These are phyloP conservation scores for Conomelus anceps DNA, from an alignment of 2,888 invertebrate species.

Conservation along the genomic window DNA sequence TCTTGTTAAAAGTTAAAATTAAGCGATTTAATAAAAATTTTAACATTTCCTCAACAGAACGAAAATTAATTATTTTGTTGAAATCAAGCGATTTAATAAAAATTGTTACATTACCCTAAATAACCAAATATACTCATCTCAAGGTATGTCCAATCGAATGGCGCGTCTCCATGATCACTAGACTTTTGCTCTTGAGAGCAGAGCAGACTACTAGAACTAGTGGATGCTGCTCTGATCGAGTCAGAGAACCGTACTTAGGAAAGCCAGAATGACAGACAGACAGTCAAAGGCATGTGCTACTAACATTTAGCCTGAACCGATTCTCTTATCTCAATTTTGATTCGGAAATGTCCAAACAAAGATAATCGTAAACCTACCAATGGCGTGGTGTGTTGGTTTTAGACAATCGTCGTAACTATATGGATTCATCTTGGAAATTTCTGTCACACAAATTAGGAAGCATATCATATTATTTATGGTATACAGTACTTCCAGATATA, in stretches of 20 bases:
- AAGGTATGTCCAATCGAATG: not conserved
- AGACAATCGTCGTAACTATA: not conserved
- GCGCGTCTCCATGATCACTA: not conserved
- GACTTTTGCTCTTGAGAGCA: not conserved
- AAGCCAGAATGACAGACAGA: not conserved
- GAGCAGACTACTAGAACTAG: not conserved
- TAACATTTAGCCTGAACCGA: not conserved
- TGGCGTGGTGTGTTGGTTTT: not conserved
- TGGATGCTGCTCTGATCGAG: not conserved
- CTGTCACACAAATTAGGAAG: not conserved
- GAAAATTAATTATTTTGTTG: too few species aligned
- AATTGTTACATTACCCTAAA: not conserved
- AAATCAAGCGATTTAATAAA: too few species aligned
- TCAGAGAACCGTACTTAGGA: not conserved
- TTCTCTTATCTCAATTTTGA: not conserved
- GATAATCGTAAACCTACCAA: not conserved
- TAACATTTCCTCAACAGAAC: too few species aligned
- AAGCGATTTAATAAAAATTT: too few species aligned
- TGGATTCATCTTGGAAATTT: too few species aligned
- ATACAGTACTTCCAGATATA: not conserved
- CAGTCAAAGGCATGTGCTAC: not conserved
- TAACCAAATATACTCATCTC: not conserved
- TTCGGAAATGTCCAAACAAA: not conserved
- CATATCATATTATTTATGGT: not conserved
- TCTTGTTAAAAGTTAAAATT: too few species aligned